Conservation (phyloP, 2,888 invertebrate genomes). For the Dromius quadrimaculatus region DNA sequence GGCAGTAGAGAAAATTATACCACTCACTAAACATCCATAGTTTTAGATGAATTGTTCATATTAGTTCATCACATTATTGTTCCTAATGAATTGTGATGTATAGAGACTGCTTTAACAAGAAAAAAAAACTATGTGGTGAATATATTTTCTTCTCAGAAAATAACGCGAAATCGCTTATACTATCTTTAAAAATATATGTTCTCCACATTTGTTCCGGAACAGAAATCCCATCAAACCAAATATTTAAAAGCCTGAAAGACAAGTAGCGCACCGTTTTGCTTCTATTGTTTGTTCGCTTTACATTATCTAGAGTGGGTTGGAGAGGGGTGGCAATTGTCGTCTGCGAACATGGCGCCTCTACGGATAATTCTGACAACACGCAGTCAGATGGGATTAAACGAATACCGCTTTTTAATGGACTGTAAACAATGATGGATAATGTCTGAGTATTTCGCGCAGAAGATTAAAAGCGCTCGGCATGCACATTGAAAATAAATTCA, state of each 20-base stretch:
- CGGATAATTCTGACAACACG: constrained; percentile 18
- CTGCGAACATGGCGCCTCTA: background rate
- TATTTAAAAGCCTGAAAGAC: constrained; percentile 34
- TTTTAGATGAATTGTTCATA: too few relatives aligned
- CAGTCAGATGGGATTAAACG: constrained; percentile 48
- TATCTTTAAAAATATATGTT: too few relatives aligned
- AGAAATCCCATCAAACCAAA: constrained; percentile 28
- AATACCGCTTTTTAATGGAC: constrained; percentile 50
- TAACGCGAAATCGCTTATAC: too few relatives aligned
- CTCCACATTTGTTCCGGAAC: constrained; percentile 16
- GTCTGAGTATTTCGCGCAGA: constrained; percentile 49
- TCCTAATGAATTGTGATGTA: too few relatives aligned
- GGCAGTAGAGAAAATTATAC: too few relatives aligned
- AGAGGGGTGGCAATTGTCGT: constrained; percentile 31
- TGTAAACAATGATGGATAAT: constrained; percentile 51
- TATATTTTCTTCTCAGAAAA: too few relatives aligned
- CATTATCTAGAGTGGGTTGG: constrained; percentile 38
- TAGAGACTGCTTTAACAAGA: too few relatives aligned
- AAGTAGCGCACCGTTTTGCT: constrained; percentile 10
- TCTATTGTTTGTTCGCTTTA: constrained; percentile 15
- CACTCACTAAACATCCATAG: too few relatives aligned
- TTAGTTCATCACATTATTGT: too few relatives aligned
- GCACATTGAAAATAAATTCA: constrained; percentile 47
- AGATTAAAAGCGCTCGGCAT: constrained; percentile 50
- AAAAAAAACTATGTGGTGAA: too few relatives aligned